Conservation (phyloP, 1,140 invertebrate species). For the Anadara kagoshimensis region DNA sequence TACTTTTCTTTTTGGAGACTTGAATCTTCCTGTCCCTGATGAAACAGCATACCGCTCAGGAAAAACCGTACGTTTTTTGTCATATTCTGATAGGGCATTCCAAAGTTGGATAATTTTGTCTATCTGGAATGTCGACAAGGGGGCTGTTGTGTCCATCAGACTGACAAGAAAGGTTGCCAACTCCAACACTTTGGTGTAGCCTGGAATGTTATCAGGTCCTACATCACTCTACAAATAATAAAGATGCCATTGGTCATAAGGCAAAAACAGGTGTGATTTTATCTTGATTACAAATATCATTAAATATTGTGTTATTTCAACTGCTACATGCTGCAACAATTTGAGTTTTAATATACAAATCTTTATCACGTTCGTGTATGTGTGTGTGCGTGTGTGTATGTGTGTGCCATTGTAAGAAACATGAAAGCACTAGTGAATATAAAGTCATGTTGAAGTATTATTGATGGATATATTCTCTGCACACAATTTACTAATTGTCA, state of each 20-base stretch:
- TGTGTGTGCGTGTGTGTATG: no score
- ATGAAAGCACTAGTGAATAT: no score
- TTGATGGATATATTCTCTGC: no score
- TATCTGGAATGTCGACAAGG: constrained; percentile 1
- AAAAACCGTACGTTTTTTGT: constrained; percentile 22
- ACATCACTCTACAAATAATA: constrained; percentile 13
- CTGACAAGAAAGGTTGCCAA: constrained; percentile 14
- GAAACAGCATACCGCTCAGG: not conserved
- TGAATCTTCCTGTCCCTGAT: constrained; percentile 21
- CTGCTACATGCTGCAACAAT: no score
- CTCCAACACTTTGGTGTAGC: constrained; percentile 4
- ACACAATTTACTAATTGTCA: no score
- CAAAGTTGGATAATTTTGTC: constrained; percentile 3
- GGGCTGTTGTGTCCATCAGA: not conserved
- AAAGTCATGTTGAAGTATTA: no score
- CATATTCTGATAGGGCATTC: constrained; percentile 1
- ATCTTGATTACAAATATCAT: no score
- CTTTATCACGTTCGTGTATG: no score
- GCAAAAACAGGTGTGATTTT: no score
- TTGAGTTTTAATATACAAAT: no score
- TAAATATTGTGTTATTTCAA: no score
- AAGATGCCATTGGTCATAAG: not conserved
- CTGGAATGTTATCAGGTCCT: constrained; percentile 26
- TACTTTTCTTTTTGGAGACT: constrained; percentile 18
- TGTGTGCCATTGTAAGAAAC: no score